Evolutionary conservation across 2,113 vertebrate species (phyloP).

Genomic region (Piliocolobus tephrosceles): DNA sequence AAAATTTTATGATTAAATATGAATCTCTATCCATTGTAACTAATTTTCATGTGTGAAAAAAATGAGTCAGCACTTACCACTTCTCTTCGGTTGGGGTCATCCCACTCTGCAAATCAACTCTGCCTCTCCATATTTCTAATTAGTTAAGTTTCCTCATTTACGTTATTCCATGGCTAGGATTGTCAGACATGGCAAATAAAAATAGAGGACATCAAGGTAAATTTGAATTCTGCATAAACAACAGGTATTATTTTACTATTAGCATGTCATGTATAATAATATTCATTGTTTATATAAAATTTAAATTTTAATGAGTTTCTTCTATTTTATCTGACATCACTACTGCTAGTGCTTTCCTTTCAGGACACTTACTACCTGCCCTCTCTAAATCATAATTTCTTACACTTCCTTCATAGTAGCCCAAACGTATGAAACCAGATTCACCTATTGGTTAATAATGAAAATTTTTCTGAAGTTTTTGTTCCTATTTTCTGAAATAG

Average conservation of each 20-base stretch:
- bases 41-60: constrained; percentile 25
- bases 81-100: not conserved
- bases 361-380: not conserved
- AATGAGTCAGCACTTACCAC: not conserved
- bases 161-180: not conserved
- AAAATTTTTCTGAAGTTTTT: not conserved
- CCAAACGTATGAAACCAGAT: not conserved
- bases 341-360: not conserved
- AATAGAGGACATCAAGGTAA: not conserved
- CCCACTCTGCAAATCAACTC: not conserved
- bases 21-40: not conserved
- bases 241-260: not conserved
- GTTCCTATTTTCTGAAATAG: no score
- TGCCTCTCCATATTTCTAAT: not conserved
- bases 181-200: constrained; percentile 1
- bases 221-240: not conserved
- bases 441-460: not conserved
- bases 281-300: not conserved
- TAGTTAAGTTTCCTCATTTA: not conserved
- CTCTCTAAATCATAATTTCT: not conserved
- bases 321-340: not conserved
- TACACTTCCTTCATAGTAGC: not conserved
- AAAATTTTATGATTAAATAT: constrained; percentile 58
- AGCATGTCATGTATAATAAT: not conserved
- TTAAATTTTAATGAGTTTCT: not conserved